Evolutionary conservation across 30 jellyfish, hydroid and myxozoan genomes (phyloP), one percentile per base, ranked within the genome.

Genomic region (Cassiopea andromeda): DNA sequence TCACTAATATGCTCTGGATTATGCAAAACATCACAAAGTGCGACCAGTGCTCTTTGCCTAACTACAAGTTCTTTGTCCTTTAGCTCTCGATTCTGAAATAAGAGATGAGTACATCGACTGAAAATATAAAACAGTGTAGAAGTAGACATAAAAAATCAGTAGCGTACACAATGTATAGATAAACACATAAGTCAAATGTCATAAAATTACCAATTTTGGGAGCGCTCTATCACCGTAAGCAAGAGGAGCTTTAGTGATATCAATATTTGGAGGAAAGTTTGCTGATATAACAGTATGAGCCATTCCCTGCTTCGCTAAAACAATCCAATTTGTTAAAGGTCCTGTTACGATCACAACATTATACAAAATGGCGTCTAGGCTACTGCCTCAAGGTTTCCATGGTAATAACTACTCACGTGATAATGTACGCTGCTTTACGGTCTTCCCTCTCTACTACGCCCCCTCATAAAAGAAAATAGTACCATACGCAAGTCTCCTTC

Each of bases 171-270:
- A 27, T 27, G 38, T 27, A 27, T 27, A 27, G 38, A 27, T 27
- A 27, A 27, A 27, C 38, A 27, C 38, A 27, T 27, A 27, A 27
- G 38, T 27, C 38, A 14, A 54, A 54, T 2, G 44, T 7, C 13
- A 54, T 12, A 54, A 9, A 78, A 97, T 84, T 89, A 92, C 99
- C 90, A 96, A 88, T 67, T 96, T 96, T 38, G 99, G 99, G 7
- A 96, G 87, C 1, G 98, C 97, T 83, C 99, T 88, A 75, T 96
- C 98, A 5, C 98, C 98, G 69, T 80, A 96, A 18, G 99, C 99
- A 80, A 96, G 92, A 9, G 95, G 97, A 14, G 97, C 98, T 72
- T 96, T 96, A 6, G 99, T 96, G 7, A 91, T 93, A 69, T 96
- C 99, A n/a, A 96, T 92, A 75, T 96, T 83, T 5, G 99, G 99